A percentile compares a stretch with the other conserved stretches of the same genome.
Conservation (phyloP, 2,113 vertebrate species). For the Gorsachius goisagi region DNA sequence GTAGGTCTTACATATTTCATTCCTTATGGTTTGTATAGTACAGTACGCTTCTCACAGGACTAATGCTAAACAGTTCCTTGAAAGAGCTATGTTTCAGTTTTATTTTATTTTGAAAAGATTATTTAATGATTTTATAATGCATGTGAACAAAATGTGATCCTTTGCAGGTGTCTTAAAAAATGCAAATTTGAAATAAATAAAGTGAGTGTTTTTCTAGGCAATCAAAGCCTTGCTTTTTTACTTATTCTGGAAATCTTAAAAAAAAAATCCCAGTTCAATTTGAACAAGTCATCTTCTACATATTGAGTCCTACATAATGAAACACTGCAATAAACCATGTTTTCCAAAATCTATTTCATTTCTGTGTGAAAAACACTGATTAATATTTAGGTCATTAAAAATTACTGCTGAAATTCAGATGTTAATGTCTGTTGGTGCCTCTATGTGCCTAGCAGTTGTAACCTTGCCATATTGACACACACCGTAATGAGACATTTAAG, state of each 20-base stretch:
- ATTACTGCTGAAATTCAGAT: constrained; percentile 32
- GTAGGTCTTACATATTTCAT: not conserved
- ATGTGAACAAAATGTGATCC: not conserved
- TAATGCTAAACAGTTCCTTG: not conserved
- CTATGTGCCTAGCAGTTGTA: constrained; percentile 2
- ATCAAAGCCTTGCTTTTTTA: not conserved
- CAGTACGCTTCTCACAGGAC: not conserved
- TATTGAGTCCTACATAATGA: not conserved
- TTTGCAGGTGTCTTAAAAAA: not conserved
- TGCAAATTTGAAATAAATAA: not conserved
- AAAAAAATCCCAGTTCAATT: not conserved
- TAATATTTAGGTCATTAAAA: constrained; percentile 55
- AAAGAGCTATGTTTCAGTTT: not conserved
- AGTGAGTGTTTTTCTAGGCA: not conserved
- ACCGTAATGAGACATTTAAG: constrained; percentile 56
- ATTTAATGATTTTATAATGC: not conserved
- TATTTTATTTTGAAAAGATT: not conserved
- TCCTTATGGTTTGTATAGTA: not conserved
- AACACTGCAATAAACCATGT: not conserved
- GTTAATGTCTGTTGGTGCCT: not conserved
- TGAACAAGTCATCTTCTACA: not conserved
- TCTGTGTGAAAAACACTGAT: constrained; percentile 21
- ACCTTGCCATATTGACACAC: constrained; percentile 30
- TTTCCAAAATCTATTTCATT: not conserved
- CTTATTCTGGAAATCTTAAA: not conserved